Base-by-base conservation (phyloP, 2,797 vertebrate genomes). In the Catamblyrhynchus diadema region DNA sequence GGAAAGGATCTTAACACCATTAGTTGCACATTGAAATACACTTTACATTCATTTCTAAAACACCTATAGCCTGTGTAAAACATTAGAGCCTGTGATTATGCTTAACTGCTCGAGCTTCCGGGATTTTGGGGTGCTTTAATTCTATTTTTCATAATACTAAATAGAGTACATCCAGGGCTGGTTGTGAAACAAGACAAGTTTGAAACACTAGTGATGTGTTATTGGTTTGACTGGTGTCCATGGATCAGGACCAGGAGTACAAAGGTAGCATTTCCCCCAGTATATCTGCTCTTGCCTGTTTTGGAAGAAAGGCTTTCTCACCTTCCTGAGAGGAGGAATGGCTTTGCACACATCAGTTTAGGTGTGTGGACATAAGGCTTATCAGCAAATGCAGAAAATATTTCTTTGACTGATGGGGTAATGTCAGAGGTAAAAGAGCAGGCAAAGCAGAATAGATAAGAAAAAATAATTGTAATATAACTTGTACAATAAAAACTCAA, bases 401-500 rank as follows among this genome's bases (percentile, higher is more conserved):
- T 51, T 45, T 81, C 48, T 73, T 51, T 64, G 56, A 60, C 23
- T 45, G 27, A 21, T 53, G 25, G 10, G 10, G 8, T 73, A 30
- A 53, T 57, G 9, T n/a, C 50, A 87, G 66, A 61, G 25, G 3
- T 37, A 62, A 41, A 73, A 41, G 15, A 57, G 8, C 8, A 77
- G 37, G 24, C 74, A 80, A 77, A 77, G 56, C 6, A 12, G 41
- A 80, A 24, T 13, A 66, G 27, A 57, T 87, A 75, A 70, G 59
- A 77, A 75, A 85, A 90, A 86, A 50, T 69, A 77, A 77, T 59
- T 79, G 10, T 51, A 44, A n/a, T 42, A 37, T 23, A 85, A 53
- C 6, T 82, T 80, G 30, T 35, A 25, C 20, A 71, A 47, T 35
- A 39, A 86, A 84, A 92, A 15, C 3, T 67, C 14, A 17, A 28